These are phyloP conservation scores for Chrysemys picta DNA, from an alignment of 2,113 vertebrate genomes.

Conservation along the genomic window DNA sequence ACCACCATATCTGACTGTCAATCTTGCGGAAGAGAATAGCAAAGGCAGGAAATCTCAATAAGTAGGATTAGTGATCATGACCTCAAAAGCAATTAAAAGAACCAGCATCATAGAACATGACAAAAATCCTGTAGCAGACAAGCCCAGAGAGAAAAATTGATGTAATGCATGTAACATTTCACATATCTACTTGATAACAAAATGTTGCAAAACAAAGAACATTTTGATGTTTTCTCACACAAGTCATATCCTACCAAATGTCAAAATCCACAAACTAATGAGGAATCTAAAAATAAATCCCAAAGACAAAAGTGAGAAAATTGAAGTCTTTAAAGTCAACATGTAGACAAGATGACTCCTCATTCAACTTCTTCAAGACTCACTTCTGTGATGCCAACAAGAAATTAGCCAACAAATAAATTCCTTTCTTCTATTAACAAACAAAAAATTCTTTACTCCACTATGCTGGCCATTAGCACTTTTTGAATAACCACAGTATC, in stretches of 20 bases:
- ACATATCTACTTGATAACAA: background rate
- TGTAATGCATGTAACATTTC: background rate
- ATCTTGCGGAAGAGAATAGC: background rate
- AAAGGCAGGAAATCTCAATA: background rate
- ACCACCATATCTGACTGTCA: background rate
- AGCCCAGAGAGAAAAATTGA: background rate
- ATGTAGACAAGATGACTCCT: background rate
- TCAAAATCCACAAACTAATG: background rate
- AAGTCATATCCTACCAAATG: background rate
- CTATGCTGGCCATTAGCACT: background rate
- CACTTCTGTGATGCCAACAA: background rate
- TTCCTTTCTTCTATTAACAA: background rate
- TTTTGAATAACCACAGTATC: background rate
- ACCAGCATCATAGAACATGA: background rate
- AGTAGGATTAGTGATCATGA: background rate
- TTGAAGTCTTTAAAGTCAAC: background rate
- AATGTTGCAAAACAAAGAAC: background rate
- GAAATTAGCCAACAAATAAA: background rate
- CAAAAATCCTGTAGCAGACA: background rate
- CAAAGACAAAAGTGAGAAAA: background rate
- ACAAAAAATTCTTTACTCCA: background rate
- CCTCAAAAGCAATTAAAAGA: rapidly evolving
- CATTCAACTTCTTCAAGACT: background rate
- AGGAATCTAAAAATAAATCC: background rate
- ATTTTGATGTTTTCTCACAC: background rate